Evolutionary conservation across 2,113 vertebrate species (phyloP).

Genomic region (Ochotona princeps): DNA sequence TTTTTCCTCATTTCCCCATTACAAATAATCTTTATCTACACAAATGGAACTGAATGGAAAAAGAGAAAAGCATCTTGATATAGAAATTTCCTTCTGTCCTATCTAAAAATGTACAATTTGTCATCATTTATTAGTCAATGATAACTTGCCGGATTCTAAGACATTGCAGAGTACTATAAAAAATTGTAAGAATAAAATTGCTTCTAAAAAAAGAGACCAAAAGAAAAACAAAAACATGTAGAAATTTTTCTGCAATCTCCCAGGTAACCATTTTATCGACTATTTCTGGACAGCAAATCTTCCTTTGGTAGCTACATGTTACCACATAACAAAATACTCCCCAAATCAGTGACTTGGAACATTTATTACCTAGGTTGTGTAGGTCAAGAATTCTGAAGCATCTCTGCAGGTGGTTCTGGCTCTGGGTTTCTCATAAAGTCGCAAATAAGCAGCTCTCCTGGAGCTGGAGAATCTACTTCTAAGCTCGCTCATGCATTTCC

Average conservation of each 20-base stretch:
- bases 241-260: slow-evolving; percentile 17
- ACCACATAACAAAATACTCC: not conserved
- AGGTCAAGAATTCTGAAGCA: not conserved
- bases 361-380: not conserved
- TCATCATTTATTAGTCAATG: slow-evolving; percentile 7
- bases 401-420: not conserved
- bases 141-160: not conserved
- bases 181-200: not conserved
- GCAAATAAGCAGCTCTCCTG: not conserved
- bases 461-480: not conserved
- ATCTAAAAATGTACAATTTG: slow-evolving; percentile 46
- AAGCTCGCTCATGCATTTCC: not conserved
- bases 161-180: not conserved
- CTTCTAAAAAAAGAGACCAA: slow-evolving; percentile 7
- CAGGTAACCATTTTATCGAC: slow-evolving; percentile 6
- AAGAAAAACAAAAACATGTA: not conserved
- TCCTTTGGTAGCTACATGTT: not conserved
- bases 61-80: slow-evolving; percentile 37
- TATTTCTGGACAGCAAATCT: not conserved
- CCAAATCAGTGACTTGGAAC: not conserved
- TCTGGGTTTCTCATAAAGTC: not conserved
- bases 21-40: slow-evolving; percentile 2
- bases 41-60: slow-evolving; percentile 29
- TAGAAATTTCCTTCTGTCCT: slow-evolving; percentile 39
- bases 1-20: slow-evolving; percentile 17